Conservation (phyloP, 2,113 vertebrate genomes). For the Carassius gibelio region DNA sequence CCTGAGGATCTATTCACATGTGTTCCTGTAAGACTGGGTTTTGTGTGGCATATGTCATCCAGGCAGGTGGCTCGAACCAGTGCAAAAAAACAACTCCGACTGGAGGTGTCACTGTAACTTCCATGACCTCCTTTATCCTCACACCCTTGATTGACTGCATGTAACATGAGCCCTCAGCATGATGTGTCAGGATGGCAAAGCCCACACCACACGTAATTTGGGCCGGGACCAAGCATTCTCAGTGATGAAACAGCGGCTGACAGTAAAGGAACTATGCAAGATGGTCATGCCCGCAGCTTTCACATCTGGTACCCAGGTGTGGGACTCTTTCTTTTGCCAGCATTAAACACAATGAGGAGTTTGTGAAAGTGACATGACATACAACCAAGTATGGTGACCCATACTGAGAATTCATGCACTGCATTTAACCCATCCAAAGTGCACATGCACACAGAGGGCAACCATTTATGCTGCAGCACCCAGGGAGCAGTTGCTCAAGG, state of each 20-base stretch:
- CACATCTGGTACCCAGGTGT: conserved; percentile 1
- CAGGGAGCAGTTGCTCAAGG: too few relatives aligned
- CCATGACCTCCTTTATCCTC: conserved; percentile 21
- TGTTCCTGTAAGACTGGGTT: neutral
- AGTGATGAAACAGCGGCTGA: neutral
- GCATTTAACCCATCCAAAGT: too few relatives aligned
- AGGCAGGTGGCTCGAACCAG: conserved; percentile 39
- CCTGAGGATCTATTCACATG: neutral
- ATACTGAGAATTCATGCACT: too few relatives aligned
- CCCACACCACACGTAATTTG: conserved; percentile 8
- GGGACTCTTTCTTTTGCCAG: neutral
- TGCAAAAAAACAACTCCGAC: conserved; percentile 21
- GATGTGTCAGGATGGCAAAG: conserved; percentile 9
- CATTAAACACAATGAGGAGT: neutral
- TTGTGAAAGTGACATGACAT: too few relatives aligned
- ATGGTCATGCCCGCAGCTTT: neutral
- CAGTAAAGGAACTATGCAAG: neutral
- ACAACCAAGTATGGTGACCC: too few relatives aligned
- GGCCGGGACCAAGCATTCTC: neutral
- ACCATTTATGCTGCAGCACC: too few relatives aligned
- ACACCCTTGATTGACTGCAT: conserved; percentile 41
- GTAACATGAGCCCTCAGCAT: neutral
- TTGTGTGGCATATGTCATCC: conserved; percentile 26
- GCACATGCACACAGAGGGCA: too few relatives aligned
- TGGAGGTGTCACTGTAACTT: conserved; percentile 29